Base-by-base conservation (phyloP, 2,888 invertebrate species). In the Clepsis dumicolana region DNA sequence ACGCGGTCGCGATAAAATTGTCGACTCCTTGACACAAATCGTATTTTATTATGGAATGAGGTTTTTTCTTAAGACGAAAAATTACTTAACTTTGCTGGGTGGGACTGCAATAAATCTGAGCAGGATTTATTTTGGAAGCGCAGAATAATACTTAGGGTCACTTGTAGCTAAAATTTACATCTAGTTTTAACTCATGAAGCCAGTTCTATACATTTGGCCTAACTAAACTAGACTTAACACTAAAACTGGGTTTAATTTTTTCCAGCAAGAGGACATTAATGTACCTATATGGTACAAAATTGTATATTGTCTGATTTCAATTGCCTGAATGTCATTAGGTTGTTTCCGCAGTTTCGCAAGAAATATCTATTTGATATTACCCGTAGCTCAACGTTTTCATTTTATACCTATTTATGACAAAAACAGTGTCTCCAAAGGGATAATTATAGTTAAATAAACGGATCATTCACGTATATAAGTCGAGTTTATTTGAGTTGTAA, bases 1-100 rank as follows among this genome's bases (percentile, higher is more conserved):
- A 68, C 59, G 35, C 44, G 35, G 53, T n/a, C 18, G 44, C 27
- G 41, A 64, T 70, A 38, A 67, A 66, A 59, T 56, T 62, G 64
- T 67, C 65, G 67, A 65, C 62, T 56, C 16, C 67, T 68, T 69
- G 72, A 70, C 70, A 65, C 72, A 70, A 70, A 72, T 72, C 70
- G 72, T 70, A 65, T 70, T 72, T 72, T 72, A 72, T 65, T 68
- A 25, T 65, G 50, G 29, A 70, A 72, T 65, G 67, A 67, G 65
- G 25, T 70, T 70, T 67, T 35, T 35, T 44, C 32, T 12, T 35
- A 18, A 29, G 54, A 41, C 59, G 62, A 29, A 53, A 41, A 59
- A 71, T 67, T 21, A 38, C 48, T 67, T 38, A 56, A 62, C 21
- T 62, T 62, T 54, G 16, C 44, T 21, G 27, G 18, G 38, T 38